A percentile compares a stretch with the other conserved stretches of the same genome.
Evolutionary conservation across 2,113 vertebrate species (phyloP).

Genomic region (Larimichthys crocea): DNA sequence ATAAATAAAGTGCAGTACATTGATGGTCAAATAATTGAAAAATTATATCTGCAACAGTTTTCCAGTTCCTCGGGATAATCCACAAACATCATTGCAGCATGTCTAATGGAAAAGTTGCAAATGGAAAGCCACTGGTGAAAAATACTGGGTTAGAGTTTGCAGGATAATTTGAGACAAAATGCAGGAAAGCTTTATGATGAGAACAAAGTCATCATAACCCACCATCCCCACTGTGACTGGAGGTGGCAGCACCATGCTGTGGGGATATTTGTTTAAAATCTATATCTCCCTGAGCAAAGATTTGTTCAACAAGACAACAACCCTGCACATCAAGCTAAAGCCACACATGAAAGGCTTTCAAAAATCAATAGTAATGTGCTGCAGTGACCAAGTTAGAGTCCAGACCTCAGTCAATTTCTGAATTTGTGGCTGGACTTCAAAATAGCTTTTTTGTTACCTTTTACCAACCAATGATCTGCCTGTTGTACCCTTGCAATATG

Average conservation of each 20-base stretch:
- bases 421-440: background rate
- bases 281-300: background rate
- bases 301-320: background rate
- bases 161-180: background rate
- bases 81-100: background rate
- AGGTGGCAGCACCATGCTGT: constrained; percentile 13
- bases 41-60: background rate
- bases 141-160: background rate
- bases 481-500: background rate
- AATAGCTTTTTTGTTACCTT: background rate
- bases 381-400: background rate
- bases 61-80: background rate
- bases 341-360: background rate
- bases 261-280: constrained; percentile 15
- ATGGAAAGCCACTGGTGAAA: background rate
- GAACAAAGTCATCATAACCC: background rate
- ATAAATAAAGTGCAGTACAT: too few species aligned
- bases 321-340: background rate
- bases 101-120: background rate
- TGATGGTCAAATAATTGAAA: background rate
- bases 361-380: background rate
- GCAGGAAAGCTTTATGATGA: background rate
- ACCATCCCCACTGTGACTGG: background rate
- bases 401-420: background rate
- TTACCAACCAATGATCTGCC: background rate